Conservation (phyloP, 2,113 vertebrate genomes). For the Oreochromis aureus region DNA sequence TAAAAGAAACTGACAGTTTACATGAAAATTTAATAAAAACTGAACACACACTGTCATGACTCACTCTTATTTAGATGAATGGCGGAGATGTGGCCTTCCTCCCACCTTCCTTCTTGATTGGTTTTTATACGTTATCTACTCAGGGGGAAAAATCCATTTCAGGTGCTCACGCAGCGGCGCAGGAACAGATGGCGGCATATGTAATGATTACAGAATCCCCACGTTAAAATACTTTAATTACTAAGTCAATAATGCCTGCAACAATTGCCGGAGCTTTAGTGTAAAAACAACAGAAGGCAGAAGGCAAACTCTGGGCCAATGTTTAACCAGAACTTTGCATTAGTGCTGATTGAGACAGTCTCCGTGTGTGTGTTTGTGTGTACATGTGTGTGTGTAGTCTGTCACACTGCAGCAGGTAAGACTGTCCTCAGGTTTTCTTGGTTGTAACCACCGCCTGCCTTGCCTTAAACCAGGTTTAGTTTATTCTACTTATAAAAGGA, state of each 20-base stretch:
- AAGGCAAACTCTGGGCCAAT: constrained; percentile 94
- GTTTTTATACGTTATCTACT: constrained; percentile 67
- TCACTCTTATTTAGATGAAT: not conserved
- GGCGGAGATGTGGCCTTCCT: not conserved
- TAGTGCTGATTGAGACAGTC: constrained; percentile 66
- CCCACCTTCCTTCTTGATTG: constrained; percentile 1
- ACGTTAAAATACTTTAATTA: constrained; percentile 99
- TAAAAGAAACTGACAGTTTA: not conserved
- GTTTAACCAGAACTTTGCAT: constrained; percentile 99
- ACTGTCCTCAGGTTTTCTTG: not conserved
- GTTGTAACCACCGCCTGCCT: not conserved
- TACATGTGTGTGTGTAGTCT: not conserved
- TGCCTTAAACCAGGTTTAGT: not conserved
- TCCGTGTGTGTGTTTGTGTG: constrained; percentile 7
- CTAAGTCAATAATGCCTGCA: constrained; percentile 98
- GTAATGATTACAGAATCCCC: constrained; percentile 96
- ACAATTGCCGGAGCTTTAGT: constrained; percentile 83
- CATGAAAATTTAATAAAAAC: not conserved
- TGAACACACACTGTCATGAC: not conserved
- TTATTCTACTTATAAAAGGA: not conserved
- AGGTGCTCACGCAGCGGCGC: constrained; percentile 41
- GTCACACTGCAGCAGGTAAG: not conserved
- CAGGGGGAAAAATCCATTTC: constrained; percentile 66
- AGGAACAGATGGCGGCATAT: constrained; percentile 95
- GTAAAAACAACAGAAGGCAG: constrained; percentile 99